Evolutionary conservation across 1,140 invertebrate genomes (phyloP), one percentile per base, ranked within the genome.

Genomic region (Lamellibrachia luymesi): DNA sequence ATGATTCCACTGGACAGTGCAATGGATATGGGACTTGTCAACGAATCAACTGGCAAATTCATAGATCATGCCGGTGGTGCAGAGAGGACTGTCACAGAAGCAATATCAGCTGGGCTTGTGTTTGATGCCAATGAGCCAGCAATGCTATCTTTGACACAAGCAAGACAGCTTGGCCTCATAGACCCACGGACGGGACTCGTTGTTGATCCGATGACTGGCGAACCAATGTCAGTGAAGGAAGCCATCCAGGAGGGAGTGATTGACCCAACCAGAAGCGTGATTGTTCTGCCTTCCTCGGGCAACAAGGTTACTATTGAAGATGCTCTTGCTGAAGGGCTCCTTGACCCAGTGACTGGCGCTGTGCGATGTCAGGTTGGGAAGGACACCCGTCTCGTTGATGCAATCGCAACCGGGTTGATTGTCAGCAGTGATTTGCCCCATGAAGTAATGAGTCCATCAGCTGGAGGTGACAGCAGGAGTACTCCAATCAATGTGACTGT

Each of bases 21-120:
- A 22, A 97, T 98, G 91, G 97, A 97, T 25, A 97, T 97, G 25
- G 98, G 98, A 25, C 97, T 98, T 25, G 98, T 98, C 94, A 97
- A 98, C 95, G 97, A 98, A 93, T 97, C 97, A 94, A 98, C 94
- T 27, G 97, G 98, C 95, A 50, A 13, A 92, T 51, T 92, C 17
- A 13, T 51, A 17, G 52, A 89, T 51, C 50, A 13, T 38, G 38
- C 56, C 5, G 27, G n/a, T 90, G 92, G 92, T 2, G 38, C 13
- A 89, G 49, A 80, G 89, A 90, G 56, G 13, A 93, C 56, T 22
- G 13, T 89, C 25, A 93, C 52, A n/a, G 64, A 93, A 56, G 92
- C 92, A 2, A 49, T 93, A 89, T 49, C 10, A 8, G 51, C 38
- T 38, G 92, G 89, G 10, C 92, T 93, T 49, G 92, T 90, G 27